Evolutionary conservation across 2,113 vertebrate genomes (phyloP).

Genomic region (Hydrochoerus hydrochaeris): DNA sequence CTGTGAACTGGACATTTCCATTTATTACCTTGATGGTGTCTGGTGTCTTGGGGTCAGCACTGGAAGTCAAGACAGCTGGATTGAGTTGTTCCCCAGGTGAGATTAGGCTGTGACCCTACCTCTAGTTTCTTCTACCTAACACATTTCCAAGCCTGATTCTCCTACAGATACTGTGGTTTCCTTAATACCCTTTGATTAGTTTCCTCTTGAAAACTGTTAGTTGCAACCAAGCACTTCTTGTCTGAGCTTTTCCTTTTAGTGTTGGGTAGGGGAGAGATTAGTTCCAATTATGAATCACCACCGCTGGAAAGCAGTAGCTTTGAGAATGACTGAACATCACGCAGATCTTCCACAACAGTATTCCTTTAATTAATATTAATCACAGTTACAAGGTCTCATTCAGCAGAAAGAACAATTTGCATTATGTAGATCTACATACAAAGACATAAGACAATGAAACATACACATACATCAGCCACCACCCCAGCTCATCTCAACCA

Average conservation of each 20-base stretch:
- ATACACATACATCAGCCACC: not conserved
- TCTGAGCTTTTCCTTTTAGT: not conserved
- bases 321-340: not conserved
- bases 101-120: not conserved
- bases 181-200: not conserved
- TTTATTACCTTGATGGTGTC: not conserved
- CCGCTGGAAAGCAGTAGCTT: not conserved
- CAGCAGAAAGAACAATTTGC: slow-evolving; percentile 74
- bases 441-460: slow-evolving; percentile 57
- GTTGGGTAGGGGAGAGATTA: not conserved
- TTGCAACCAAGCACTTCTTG: not conserved
- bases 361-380: slow-evolving; percentile 85
- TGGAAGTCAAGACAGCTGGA: not conserved
- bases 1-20: not conserved
- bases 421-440: slow-evolving; percentile 54
- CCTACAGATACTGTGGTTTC: fast-evolving
- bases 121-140: not conserved
- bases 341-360: not conserved
- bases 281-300: not conserved
- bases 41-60: not conserved
- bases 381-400: slow-evolving; percentile 85
- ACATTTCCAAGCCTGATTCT: not conserved
- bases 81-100: not conserved
- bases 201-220: not conserved
- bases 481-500: not conserved